Conservation (phyloP, 92 coral and sea anemone genomes). For the Paragorgia papillata region DNA sequence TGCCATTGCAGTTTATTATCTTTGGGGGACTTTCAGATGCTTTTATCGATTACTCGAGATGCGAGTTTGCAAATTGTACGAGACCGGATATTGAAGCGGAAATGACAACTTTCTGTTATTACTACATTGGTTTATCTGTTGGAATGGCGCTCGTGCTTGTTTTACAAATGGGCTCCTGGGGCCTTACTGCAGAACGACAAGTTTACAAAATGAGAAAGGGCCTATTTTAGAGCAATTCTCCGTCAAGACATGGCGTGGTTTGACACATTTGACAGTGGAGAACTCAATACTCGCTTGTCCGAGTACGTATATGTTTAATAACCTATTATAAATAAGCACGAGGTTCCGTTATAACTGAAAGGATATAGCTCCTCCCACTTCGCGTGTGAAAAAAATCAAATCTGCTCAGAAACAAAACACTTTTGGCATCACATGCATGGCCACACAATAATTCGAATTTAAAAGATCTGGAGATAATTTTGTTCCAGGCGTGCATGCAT, state of each 20-base stretch:
- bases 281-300: conserved; percentile 85
- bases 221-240: conserved; percentile 78
- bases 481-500: no score
- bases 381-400: no score
- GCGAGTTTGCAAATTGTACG: conserved; percentile 13
- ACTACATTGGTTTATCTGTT: conserved; percentile 77
- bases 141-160: conserved; percentile 66
- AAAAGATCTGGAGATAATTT: no score
- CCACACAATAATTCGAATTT: no score
- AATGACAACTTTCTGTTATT: conserved; percentile 71
- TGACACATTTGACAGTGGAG: conserved; percentile 86
- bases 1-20: conserved; percentile 88
- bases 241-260: conserved; percentile 98
- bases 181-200: conserved; percentile 81
- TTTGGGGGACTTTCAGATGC: conserved; percentile 80
- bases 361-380: no score
- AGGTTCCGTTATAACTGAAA: no score
- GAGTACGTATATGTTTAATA: conserved; percentile 91
- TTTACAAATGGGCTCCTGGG: conserved; percentile 78
- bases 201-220: conserved; percentile 74
- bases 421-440: no score
- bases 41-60: conserved; percentile 57
- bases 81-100: conserved; percentile 62
- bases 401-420: no score
- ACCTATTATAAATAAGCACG: no score